phyloP scores from a whole-genome alignment of 2,888 invertebrate genomes.

The Aleiodes alternator region DNA sequence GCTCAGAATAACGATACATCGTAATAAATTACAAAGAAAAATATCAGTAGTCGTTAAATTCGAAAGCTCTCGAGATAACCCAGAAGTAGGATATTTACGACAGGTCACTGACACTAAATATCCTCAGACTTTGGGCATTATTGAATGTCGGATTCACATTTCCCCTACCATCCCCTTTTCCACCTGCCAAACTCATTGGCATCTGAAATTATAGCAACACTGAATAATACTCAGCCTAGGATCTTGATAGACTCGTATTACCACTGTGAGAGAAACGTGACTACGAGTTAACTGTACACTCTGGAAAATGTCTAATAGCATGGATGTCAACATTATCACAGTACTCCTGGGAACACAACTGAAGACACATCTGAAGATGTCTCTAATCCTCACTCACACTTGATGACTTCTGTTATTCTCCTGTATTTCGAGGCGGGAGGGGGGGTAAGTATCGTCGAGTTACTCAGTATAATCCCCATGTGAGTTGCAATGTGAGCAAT shows the following conservation, averaged over 20 bases:
- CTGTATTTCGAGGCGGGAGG: too few relatives aligned
- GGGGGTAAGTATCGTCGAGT: not conserved
- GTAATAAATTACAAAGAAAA: too few relatives aligned
- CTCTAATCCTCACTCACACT: conserved; percentile 28
- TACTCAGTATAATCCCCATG: conserved; percentile 29
- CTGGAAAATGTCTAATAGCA: conserved; percentile 41
- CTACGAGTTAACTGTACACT: not conserved
- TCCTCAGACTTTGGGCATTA: not conserved
- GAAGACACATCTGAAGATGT: conserved; percentile 19
- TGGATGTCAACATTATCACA: conserved; percentile 40
- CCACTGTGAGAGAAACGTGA: conserved; percentile 32
- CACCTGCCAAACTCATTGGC: not conserved
- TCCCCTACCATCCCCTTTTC: not conserved
- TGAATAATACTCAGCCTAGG: not conserved
- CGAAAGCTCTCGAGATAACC: too few relatives aligned
- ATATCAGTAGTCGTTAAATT: too few relatives aligned
- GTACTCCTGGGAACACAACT: conserved; percentile 40
- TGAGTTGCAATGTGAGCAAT: conserved; percentile 36
- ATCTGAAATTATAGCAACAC: too few relatives aligned
- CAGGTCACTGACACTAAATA: not conserved
- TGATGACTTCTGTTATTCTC: not conserved
- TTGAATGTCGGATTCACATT: not conserved
- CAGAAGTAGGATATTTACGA: not conserved
- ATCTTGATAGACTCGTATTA: conserved; percentile 38
- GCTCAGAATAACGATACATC: too few relatives aligned